Conservation (phyloP, 2,888 invertebrate species). For the Papilio protenor region DNA sequence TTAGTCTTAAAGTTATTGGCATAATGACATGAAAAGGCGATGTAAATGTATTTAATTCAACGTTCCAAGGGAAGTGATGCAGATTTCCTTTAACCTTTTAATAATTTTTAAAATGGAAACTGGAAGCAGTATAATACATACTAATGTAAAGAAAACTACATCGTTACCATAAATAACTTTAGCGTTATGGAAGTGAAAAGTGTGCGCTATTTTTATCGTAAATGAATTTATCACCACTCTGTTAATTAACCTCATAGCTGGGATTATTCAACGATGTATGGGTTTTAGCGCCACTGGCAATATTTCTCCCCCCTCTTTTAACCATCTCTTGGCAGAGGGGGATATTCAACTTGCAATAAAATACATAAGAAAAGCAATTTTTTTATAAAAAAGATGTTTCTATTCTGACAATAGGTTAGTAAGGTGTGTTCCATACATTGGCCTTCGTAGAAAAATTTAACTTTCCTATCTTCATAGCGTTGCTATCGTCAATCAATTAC, state of each 20-base stretch:
- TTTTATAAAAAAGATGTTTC: neutral
- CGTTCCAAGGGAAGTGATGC: neutral
- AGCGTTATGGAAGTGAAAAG: slow-evolving; percentile 46
- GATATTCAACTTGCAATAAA: too few relatives aligned
- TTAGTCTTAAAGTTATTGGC: neutral
- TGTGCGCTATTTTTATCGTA: slow-evolving; percentile 48
- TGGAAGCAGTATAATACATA: slow-evolving; percentile 27
- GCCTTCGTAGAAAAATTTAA: neutral
- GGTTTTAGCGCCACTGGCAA: too few relatives aligned
- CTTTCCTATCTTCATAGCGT: neutral
- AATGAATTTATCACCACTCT: slow-evolving; percentile 48
- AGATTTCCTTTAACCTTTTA: neutral
- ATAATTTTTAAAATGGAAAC: neutral
- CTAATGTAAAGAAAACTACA: slow-evolving; percentile 20
- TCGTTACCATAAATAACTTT: slow-evolving; percentile 43
- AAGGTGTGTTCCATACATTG: neutral
- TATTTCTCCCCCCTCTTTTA: too few relatives aligned
- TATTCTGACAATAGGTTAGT: neutral
- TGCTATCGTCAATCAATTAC: slow-evolving; percentile 37
- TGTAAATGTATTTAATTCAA: neutral
- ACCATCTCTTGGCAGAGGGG: too few relatives aligned
- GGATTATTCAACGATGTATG: slow-evolving; percentile 35
- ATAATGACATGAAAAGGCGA: neutral
- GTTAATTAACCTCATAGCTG: slow-evolving; percentile 48
- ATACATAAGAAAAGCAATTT: too few relatives aligned